A percentile compares a stretch with the other conserved stretches of the same genome.
Conservation (phyloP, 1,140 invertebrate species). For the Matsumurasca onukii region DNA sequence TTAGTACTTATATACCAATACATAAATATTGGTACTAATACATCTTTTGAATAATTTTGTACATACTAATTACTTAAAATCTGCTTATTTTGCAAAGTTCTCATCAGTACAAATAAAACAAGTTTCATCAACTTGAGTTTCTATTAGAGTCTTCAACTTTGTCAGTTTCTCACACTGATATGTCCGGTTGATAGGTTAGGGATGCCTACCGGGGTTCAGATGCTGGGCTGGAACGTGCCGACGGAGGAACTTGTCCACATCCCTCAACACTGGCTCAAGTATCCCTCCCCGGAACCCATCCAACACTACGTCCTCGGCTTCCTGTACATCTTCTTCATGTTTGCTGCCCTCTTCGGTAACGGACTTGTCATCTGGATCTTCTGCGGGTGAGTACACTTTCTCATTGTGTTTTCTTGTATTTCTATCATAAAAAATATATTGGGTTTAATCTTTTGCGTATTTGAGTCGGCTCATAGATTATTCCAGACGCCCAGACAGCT, state of each 20-base stretch:
- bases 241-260: conserved; percentile 72
- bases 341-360: conserved; percentile 77
- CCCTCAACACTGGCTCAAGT: conserved; percentile 80
- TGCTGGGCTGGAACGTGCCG: conserved; percentile 73
- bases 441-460: no score
- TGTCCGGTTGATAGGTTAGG: neutral
- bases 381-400: conserved; percentile 66
- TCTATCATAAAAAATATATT: no score
- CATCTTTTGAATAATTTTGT: neutral
- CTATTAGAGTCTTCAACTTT: no score
- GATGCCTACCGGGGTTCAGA: neutral
- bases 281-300: conserved; percentile 74
- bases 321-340: conserved; percentile 76
- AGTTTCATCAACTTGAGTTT: no score
- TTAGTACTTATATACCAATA: neutral
- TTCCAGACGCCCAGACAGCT: no score
- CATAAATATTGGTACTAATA: neutral
- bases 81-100: no score
- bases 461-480: no score
- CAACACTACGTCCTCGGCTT: conserved; percentile 81
- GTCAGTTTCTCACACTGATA: no score
- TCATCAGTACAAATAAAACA: no score
- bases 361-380: conserved; percentile 90
- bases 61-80: neutral
- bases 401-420: neutral